Percentiles rank a stretch among this genome's conserved stretches.
phyloP scores from a whole-genome alignment of 1,140 invertebrate genomes.

The Drosophila repletoides region DNA sequence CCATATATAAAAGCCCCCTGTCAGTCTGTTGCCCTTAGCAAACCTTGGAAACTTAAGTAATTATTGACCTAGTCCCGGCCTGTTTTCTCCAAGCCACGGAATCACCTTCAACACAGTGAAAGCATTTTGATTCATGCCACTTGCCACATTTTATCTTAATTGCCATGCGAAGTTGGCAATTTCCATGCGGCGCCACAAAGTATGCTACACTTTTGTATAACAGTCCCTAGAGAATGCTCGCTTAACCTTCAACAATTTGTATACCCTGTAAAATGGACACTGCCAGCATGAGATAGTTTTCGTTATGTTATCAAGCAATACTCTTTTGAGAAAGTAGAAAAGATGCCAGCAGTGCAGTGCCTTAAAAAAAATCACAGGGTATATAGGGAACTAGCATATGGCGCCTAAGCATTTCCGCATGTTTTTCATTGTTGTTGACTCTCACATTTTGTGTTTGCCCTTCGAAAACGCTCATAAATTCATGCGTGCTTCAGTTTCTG shows the following conservation, averaged over 20 bases:
- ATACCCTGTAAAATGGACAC: not conserved
- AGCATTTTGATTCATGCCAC: constrained; percentile 8
- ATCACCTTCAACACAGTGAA: not conserved
- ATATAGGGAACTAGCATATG: too few species aligned
- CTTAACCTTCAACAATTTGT: not conserved
- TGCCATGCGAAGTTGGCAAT: constrained; percentile 51
- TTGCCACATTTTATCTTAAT: constrained; percentile 66
- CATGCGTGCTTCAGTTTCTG: constrained; percentile 4
- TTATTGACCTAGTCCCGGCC: too few species aligned
- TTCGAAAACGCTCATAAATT: constrained; percentile 16
- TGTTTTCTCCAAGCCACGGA: not conserved
- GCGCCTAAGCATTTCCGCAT: too few species aligned
- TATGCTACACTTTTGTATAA: constrained; percentile 20
- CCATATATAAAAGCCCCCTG: too few species aligned
- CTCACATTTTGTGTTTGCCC: constrained; percentile 14
- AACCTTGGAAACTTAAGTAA: too few species aligned
- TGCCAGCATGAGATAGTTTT: too few species aligned
- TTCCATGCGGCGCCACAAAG: constrained; percentile 39
- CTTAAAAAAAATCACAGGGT: too few species aligned
- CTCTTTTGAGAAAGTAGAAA: too few species aligned
- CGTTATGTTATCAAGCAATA: too few species aligned
- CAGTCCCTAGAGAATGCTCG: not conserved
- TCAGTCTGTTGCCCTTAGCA: too few species aligned
- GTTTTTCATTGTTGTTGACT: constrained; percentile 3
- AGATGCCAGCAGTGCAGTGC: too few species aligned